Conservation (phyloP, 1,140 invertebrate genomes). For the Euwallacea fornicatus region DNA sequence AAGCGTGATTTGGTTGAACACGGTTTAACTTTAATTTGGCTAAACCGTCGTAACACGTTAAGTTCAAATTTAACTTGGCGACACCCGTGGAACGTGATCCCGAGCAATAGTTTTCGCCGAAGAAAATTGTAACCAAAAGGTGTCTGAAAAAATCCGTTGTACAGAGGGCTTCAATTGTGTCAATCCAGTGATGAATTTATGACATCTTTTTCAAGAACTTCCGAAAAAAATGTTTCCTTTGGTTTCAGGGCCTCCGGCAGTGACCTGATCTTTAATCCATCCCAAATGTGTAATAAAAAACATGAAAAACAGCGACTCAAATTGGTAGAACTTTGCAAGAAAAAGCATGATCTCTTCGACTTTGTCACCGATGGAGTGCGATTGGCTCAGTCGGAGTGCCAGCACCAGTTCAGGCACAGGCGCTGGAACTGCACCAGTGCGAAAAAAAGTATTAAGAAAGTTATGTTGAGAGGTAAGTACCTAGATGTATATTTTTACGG, state of each 20-base stretch:
- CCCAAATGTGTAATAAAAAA: constrained; percentile 78
- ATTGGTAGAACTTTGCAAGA: constrained; percentile 73
- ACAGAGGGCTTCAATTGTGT: too few relatives aligned
- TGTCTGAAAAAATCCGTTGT: too few relatives aligned
- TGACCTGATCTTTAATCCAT: constrained; percentile 85
- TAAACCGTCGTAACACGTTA: too few relatives aligned
- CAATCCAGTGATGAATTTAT: too few relatives aligned
- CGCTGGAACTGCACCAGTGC: constrained; percentile 84
- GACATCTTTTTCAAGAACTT: too few relatives aligned
- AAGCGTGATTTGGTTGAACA: too few relatives aligned
- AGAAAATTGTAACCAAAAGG: too few relatives aligned
- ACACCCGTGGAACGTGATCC: too few relatives aligned
- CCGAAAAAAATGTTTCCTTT: constrained; percentile 14
- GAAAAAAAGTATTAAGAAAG: constrained; percentile 76
- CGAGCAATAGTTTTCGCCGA: too few relatives aligned
- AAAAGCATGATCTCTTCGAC: constrained; percentile 73
- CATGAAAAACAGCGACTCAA: constrained; percentile 68
- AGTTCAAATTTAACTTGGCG: too few relatives aligned
- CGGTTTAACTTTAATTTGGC: too few relatives aligned
- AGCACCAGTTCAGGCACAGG: constrained; percentile 79
- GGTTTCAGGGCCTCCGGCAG: constrained; percentile 72
- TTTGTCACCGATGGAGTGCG: constrained; percentile 77
- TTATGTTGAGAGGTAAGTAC: constrained; percentile 73
- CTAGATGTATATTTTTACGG: background rate
- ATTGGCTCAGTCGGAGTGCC: constrained; percentile 79